These are phyloP conservation scores for Trachelus troglodyta DNA, from an alignment of 2,888 invertebrate genomes.

Conservation along the genomic window DNA sequence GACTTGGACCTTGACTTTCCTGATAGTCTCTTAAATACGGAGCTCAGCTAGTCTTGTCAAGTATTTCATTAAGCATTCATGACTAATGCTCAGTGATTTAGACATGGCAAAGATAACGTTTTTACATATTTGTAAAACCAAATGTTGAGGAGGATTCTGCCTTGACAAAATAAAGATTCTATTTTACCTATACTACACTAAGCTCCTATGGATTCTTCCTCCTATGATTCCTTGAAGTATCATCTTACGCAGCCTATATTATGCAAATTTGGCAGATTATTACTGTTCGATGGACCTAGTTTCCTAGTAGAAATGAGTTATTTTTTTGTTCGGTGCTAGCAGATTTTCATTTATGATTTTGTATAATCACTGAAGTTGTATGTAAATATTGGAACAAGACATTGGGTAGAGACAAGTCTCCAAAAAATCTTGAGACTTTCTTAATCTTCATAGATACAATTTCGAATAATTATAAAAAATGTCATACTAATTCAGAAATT, in stretches of 20 bases:
- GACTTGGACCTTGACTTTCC: constrained; percentile 21
- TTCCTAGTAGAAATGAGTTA: too few relatives aligned
- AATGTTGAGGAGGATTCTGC: neutral
- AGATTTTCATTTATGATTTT: too few relatives aligned
- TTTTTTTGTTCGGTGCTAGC: too few relatives aligned
- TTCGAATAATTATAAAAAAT: neutral
- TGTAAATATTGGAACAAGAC: neutral
- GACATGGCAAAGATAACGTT: neutral
- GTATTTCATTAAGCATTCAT: neutral
- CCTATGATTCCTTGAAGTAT: neutral
- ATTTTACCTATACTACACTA: neutral
- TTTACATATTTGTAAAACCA: neutral
- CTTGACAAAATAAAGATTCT: neutral
- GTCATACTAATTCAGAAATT: neutral
- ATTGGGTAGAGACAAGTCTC: neutral
- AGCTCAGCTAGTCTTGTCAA: constrained; percentile 12
- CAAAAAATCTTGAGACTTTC: neutral
- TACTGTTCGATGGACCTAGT: too few relatives aligned
- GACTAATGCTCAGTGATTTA: neutral
- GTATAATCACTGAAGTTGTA: neutral
- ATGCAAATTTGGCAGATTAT: too few relatives aligned
- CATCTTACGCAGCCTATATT: too few relatives aligned
- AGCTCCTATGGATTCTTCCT: neutral
- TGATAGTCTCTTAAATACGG: constrained; percentile 16
- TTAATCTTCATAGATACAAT: neutral